Conservation (phyloP, 2,113 vertebrate genomes). For the Puntigrus tetrazona region DNA sequence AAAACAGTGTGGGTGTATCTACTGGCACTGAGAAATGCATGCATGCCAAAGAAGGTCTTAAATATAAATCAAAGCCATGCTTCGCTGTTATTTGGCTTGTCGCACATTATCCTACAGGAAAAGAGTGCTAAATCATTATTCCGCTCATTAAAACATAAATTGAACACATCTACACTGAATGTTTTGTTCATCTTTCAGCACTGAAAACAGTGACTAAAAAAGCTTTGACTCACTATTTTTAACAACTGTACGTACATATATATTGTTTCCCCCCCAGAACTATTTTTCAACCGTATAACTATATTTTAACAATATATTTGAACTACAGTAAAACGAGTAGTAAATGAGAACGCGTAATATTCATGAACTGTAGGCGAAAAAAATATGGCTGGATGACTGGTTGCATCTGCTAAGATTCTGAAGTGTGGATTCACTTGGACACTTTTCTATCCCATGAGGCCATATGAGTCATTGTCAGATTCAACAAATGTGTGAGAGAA, state of each 20-base stretch:
- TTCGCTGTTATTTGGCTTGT: conserved; percentile 15
- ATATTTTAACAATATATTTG: too few species aligned
- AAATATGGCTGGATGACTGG: not conserved
- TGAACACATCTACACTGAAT: not conserved
- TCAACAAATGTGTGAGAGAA: not conserved
- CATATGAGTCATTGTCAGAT: not conserved
- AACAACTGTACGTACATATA: not conserved
- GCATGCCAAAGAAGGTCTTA: conserved; percentile 14
- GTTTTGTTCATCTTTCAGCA: not conserved
- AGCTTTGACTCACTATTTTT: not conserved
- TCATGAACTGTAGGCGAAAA: not conserved
- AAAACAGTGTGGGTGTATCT: conserved; percentile 32
- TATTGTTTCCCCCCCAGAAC: too few species aligned
- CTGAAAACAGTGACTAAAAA: not conserved
- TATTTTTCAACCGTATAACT: too few species aligned
- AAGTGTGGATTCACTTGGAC: too few species aligned
- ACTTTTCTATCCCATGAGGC: too few species aligned
- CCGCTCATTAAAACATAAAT: not conserved
- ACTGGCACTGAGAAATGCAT: not conserved
- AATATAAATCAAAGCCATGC: conserved; percentile 14
- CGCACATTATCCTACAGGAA: conserved; percentile 3
- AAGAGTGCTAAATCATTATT: conserved; percentile 15
- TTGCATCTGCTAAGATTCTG: not conserved
- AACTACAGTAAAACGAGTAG: too few species aligned
- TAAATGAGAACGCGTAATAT: not conserved